Evolutionary conservation across 2,113 vertebrate species (phyloP), one percentile per base, ranked within the genome.

Genomic region (Chrysochloris asiatica): DNA sequence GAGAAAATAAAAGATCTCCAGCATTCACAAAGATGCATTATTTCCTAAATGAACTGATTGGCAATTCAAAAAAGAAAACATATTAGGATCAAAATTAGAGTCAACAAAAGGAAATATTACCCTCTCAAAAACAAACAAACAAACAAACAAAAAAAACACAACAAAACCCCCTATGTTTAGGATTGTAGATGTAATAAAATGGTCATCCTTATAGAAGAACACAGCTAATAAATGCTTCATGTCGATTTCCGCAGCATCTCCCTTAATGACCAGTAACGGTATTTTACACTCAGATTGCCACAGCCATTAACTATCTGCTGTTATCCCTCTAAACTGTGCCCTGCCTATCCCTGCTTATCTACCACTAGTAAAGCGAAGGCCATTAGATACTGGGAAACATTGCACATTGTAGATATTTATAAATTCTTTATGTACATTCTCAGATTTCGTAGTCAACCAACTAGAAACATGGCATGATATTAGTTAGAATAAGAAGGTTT

Each of bases 121-220:
- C 3, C 26, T 13, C 19, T 33, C 26, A 61, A 59, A n/a, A n/a
- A 36, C 33, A 73, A 77, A 19, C 38, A 50, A 59, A 61, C 9
- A 63, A 78, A 28, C 24, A 65, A 69, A 43, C 9, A n/a, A 73
- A 38, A 2, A 45, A 38, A 95, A 96, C 91, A 89, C 7, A 33
- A 24, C 48, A 22, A 48, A 82, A 45, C 94, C 69, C 92, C 78
- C 80, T 83, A 72, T 89, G 76, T 87, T 95, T 63, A 82, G 67
- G 89, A 96, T 83, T 97, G 94, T 96, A 98, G 96, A 96, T 95
- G 94, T 95, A 21, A 24, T 26, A 96, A 93, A 97, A 96, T 76
- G 87, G 91, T 81, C 93, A 93, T 91, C 94, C 95, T 92, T 95
- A 94, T 86, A 83, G 95, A 94, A 95, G 69, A 73, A 93, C 91